Evolutionary conservation across 2,888 invertebrate genomes (phyloP).

Genomic region (Protophormia terraenovae): DNA sequence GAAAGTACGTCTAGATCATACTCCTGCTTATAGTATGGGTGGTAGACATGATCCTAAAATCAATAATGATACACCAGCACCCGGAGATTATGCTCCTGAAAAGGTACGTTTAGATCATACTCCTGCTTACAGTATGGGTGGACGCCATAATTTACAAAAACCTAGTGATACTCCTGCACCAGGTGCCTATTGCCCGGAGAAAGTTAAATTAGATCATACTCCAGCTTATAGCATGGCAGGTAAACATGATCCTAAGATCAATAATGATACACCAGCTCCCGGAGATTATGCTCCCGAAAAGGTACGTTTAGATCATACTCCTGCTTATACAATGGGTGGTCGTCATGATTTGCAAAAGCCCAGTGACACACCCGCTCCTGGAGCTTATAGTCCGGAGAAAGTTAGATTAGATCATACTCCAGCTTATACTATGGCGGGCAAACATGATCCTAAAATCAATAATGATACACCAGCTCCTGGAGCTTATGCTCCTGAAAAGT

Average conservation of each 20-base stretch:
- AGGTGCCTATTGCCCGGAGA: slow-evolving; percentile 86
- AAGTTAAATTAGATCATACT: slow-evolving; percentile 82
- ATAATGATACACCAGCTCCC: slow-evolving; percentile 86
- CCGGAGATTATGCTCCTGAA: slow-evolving; percentile 83
- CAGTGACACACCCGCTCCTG: background rate
- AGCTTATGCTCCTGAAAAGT: slow-evolving; percentile 82
- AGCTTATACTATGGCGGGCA: slow-evolving; percentile 81
- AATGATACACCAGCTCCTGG: slow-evolving; percentile 84
- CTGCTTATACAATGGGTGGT: slow-evolving; percentile 82
- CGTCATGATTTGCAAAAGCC: background rate
- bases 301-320: slow-evolving; percentile 75
- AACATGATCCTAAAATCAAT: slow-evolving; percentile 81
- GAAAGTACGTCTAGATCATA: slow-evolving; percentile 83
- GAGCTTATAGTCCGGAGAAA: background rate
- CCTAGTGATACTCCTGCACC: slow-evolving; percentile 78
- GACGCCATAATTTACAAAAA: slow-evolving; percentile 82
- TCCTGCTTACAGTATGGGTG: slow-evolving; percentile 84
- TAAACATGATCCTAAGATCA: slow-evolving; percentile 84
- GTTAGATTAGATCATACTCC: slow-evolving; percentile 77
- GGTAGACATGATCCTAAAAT: slow-evolving; percentile 73
- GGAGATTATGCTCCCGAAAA: slow-evolving; percentile 84
- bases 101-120: slow-evolving; percentile 81
- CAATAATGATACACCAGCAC: slow-evolving; percentile 76
- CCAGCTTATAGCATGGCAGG: slow-evolving; percentile 86
- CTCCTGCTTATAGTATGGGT: slow-evolving; percentile 83